Evolutionary conservation across 1,140 invertebrate genomes (phyloP).

Genomic region (Sesamia nonagrioides): DNA sequence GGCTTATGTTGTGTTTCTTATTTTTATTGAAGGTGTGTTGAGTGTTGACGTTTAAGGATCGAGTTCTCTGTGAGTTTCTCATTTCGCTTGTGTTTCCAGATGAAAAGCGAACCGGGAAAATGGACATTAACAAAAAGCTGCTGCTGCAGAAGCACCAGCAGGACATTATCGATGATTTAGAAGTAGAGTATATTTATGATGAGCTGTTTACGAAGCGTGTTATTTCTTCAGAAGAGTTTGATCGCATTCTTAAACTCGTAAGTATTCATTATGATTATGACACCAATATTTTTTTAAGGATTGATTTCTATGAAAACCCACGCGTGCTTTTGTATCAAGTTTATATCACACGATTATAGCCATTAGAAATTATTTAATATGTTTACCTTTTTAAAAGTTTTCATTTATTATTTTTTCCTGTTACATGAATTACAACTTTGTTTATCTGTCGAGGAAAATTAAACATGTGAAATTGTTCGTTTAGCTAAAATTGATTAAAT

Average conservation of each 20-base stretch:
- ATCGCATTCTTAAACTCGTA: conserved; percentile 72
- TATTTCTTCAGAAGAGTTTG: conserved; percentile 71
- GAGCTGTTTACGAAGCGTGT: conserved; percentile 73
- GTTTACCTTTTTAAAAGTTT: too few species aligned
- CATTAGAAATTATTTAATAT: too few species aligned
- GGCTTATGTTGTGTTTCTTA: background rate
- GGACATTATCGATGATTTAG: conserved; percentile 78
- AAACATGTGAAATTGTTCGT: background rate
- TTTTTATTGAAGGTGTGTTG: conserved; percentile 3
- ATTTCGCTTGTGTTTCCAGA: conserved; percentile 59
- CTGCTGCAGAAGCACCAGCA: conserved; percentile 75
- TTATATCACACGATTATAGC: background rate
- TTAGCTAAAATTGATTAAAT: background rate
- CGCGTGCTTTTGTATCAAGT: background rate
- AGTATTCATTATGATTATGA: conserved; percentile 29
- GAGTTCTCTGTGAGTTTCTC: background rate
- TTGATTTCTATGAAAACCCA: background rate
- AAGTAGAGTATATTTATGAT: conserved; percentile 78
- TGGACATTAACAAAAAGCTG: conserved; percentile 75
- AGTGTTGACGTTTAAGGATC: background rate
- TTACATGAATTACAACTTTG: background rate
- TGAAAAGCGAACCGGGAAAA: conserved; percentile 64
- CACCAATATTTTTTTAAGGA: background rate
- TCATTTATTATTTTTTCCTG: too few species aligned
- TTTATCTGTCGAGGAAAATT: background rate